Evolutionary conservation across 2,113 vertebrate genomes (phyloP), one percentile per base, ranked within the genome.

Genomic region (Onychorhynchus coronatus): DNA sequence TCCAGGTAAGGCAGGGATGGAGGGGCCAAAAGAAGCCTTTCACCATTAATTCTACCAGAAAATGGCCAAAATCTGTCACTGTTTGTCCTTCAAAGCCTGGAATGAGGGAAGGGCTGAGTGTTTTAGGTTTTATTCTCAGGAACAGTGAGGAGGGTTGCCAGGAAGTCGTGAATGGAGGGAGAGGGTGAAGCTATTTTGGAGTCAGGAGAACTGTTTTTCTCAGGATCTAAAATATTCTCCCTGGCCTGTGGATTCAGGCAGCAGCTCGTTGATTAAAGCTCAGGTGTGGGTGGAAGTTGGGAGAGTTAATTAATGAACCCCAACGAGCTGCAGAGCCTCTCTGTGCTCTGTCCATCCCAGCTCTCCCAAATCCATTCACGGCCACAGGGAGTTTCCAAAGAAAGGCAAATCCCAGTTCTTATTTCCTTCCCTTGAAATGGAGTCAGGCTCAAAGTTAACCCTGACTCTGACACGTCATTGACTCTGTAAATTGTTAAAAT

Each of bases 301-400:
- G 9, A 4, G 25, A 5, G 25, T 28, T 21, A 39, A 70, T 87
- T n/a, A 24, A 70, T 87, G 27, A 24, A 24, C 7, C 42, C n/a
- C n/a, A 6, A 73, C 0, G 37, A 94, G 63, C 80, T 79, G 59
- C 86, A 24, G 13, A 27, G 39, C 67, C 52, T 12, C 0, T 2
- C 70, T 5, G 55, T 7, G 44, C 63, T 23, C 27, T 8, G 3
- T 9, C 24, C 11, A 3, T 78, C 65, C 70, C 6, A 6, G 4
- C 30, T 39, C 25, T n/a, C 23, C n/a, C 0, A 0, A 11, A 2
- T 23, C 65, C 3, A 3, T 18, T 24, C 44, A 2, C 39, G 16
- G 19, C 23, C 46, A 50, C 14, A 0, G 61, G 62, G 65, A 68
- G 14, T 24, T 47, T 11, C 4, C 52, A 7, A 11, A 27, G 79